Conservation (phyloP, 2,888 invertebrate genomes). For the Chaitophorus viminalis region DNA sequence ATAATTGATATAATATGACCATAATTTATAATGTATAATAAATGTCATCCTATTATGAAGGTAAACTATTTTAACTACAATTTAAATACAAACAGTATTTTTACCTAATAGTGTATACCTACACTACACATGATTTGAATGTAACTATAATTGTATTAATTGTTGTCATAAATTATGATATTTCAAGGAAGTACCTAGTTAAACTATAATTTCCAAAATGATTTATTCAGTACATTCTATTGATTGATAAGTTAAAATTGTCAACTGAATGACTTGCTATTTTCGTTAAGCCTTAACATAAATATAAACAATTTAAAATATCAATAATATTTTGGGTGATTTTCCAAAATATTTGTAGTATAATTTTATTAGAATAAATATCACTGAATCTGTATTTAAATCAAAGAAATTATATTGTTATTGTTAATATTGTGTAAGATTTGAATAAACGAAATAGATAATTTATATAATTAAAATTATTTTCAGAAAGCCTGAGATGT, state of each 20-base stretch:
- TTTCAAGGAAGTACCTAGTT: neutral
- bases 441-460: neutral
- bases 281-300: neutral
- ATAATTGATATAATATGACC: too few species aligned
- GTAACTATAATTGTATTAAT: neutral
- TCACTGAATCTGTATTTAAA: neutral
- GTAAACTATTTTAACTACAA: constrained; percentile 1
- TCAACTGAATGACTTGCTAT: constrained; percentile 1
- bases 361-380: neutral
- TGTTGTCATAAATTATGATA: neutral
- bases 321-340: neutral
- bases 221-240: constrained; percentile 6
- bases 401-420: too few species aligned
- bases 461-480: too few species aligned
- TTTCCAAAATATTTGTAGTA: neutral
- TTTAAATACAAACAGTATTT: neutral
- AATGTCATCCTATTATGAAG: neutral
- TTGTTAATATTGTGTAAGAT: neutral
- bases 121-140: neutral
- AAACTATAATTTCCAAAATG: constrained; percentile 7
- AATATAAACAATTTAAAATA: neutral
- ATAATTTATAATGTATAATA: constrained; percentile 9
- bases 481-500: too few species aligned
- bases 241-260: constrained; percentile 2
- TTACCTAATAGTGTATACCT: too few species aligned